These are phyloP conservation scores for Dicyrtomina minuta DNA, from an alignment of 2,888 invertebrate genomes.

Conservation along the genomic window DNA sequence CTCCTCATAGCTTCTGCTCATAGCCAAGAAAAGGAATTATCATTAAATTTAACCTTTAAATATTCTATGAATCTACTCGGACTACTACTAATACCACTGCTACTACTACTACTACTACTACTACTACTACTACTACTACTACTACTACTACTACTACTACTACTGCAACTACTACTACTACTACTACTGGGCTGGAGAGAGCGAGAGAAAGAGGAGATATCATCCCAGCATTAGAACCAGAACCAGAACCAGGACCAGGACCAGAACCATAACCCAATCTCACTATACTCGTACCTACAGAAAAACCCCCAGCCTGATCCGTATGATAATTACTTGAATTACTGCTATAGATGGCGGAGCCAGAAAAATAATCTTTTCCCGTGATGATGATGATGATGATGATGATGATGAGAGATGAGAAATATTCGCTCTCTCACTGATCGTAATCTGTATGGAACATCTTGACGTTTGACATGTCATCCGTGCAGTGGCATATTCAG, in stretches of 20 bases:
- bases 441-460: constrained; percentile 32
- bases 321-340: too few species aligned
- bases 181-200: neutral
- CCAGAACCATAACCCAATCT: too few species aligned
- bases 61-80: neutral
- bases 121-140: too few species aligned
- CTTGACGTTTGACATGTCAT: constrained; percentile 50
- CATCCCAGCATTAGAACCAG: too few species aligned
- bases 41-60: neutral
- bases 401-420: constrained; percentile 11
- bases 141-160: too few species aligned
- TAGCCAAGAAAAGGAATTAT: neutral
- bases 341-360: neutral
- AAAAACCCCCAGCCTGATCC: too few species aligned
- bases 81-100: too few species aligned
- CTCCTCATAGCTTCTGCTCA: neutral
- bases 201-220: neutral
- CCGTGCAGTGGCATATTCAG: constrained; percentile 50
- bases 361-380: neutral
- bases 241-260: too few species aligned
- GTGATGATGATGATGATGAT: too few species aligned
- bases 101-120: too few species aligned
- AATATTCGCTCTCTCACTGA: constrained; percentile 29
- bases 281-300: too few species aligned
- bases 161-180: too few species aligned